Evolutionary conservation across 1,140 invertebrate species (phyloP).

Genomic region (Eumaeus atala): DNA sequence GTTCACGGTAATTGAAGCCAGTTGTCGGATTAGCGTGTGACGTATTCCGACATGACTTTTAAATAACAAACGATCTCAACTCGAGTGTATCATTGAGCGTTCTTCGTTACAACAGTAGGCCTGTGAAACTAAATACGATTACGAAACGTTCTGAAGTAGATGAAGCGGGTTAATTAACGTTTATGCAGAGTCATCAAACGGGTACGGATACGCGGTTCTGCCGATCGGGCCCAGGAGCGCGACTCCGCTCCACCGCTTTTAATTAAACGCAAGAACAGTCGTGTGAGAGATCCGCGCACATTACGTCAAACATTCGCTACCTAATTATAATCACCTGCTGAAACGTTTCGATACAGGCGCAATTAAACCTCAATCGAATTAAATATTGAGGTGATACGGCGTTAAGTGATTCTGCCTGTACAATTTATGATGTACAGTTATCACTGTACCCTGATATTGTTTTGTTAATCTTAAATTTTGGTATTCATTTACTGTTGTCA

Average conservation of each 20-base stretch:
- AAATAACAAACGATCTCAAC: background rate
- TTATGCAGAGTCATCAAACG: conserved; percentile 54
- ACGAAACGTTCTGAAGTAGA: conserved; percentile 29
- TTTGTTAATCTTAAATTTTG: too few relatives aligned
- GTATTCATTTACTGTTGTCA: too few relatives aligned
- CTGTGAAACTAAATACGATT: conserved; percentile 21
- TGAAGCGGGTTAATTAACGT: conserved; percentile 56
- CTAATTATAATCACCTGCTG: conserved; percentile 12
- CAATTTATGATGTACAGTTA: background rate
- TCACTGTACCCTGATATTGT: too few relatives aligned
- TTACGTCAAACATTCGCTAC: conserved; percentile 15
- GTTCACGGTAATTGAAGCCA: too few relatives aligned
- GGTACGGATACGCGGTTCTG: conserved; percentile 28
- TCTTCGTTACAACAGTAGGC: conserved; percentile 12
- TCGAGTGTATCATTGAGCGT: background rate
- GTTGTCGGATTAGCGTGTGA: too few relatives aligned
- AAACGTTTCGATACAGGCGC: conserved; percentile 8
- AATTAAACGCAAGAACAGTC: conserved; percentile 44
- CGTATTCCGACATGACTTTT: too few relatives aligned
- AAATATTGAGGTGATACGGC: conserved; percentile 2
- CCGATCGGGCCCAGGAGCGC: conserved; percentile 34
- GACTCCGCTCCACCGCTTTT: conserved; percentile 40
- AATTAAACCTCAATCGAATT: conserved; percentile 7
- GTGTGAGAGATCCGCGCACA: conserved; percentile 13
- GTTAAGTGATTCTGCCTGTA: conserved; percentile 6